A percentile compares a stretch with the other conserved stretches of the same genome.
Conservation (phyloP, 2,888 invertebrate species). For the Teleogryllus oceanicus region DNA sequence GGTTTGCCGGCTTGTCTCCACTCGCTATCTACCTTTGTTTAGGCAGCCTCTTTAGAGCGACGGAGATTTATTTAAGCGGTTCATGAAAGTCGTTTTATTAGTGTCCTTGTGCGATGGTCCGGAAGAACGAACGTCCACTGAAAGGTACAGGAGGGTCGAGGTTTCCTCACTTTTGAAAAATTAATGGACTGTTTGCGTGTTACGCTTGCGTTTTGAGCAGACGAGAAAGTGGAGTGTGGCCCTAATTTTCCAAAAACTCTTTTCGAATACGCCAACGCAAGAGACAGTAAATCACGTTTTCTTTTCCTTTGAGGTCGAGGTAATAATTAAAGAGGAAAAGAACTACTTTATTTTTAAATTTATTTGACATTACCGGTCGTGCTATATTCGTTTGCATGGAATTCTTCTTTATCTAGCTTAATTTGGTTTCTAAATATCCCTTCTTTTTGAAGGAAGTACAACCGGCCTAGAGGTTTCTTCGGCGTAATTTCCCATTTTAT, state of each 20-base stretch:
- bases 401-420: conserved; percentile 10
- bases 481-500: conserved; percentile 6
- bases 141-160: too few species aligned
- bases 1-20: too few species aligned
- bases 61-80: too few species aligned
- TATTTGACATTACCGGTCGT: background rate
- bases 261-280: background rate
- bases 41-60: too few species aligned
- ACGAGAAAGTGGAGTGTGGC: background rate
- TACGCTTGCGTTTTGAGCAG: background rate
- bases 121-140: too few species aligned
- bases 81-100: too few species aligned
- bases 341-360: background rate
- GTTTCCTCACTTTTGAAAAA: background rate
- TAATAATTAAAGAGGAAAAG: background rate
- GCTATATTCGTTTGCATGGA: background rate
- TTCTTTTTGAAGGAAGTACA: background rate
- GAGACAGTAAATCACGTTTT: background rate
- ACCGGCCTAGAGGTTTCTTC: background rate
- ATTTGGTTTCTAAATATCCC: background rate
- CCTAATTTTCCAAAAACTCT: conserved; percentile 11
- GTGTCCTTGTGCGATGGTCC: too few species aligned
- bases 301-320: background rate
- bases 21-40: too few species aligned
- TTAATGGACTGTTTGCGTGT: background rate